Base-by-base conservation (phyloP, 2,113 vertebrate genomes). In the Apeltes quadracus region DNA sequence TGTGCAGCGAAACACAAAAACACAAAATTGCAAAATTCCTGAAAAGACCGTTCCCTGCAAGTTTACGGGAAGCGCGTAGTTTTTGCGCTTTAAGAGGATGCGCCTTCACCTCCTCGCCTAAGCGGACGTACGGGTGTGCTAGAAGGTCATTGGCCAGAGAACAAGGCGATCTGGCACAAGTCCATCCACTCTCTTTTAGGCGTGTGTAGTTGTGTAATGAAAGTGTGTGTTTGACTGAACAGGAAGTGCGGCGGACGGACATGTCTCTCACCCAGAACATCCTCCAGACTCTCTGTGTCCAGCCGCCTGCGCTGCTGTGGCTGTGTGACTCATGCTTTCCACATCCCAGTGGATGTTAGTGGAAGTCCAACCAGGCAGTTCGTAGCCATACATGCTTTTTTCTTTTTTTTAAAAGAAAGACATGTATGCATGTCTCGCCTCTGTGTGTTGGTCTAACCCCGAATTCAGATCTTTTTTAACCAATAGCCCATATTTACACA, bases 241-340 rank as follows among this genome's bases (percentile, higher is more conserved):
- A 90, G 90, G 90, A 90, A 90, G 86, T 82, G 78, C 81, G 57
- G 79, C 86, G 87, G 88, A 87, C 88, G 79, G 88, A 89, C 89
- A 74, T 83, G 84, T 87, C 86, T 85, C 80, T 89, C 84, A 87
- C 89, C 81, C 88, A 81, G 89, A 87, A 89, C 91, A 91, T 92
- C 90, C 90, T 88, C 86, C 87, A 86, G 88, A 84, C 74, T 89
- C 65, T 58, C 69, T 2, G 69, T 70, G 82, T 85, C 77, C 85
- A 78, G 82, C 79, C 53, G 58, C 82, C 78, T 80, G 81, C 69
- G 51, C 72, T 67, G 84, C 78, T 56, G 76, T 75, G 76, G 29
- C 64, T 73, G 80, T 20, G 79, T 92, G 91, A 92, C 87, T 92
- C 89, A 92, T 69, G 80, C 46, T 91, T 92, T 91, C 91, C 91